Evolutionary conservation across 2,113 vertebrate species (phyloP), one percentile per base, ranked within the genome.

Genomic region (Vimba vimba): DNA sequence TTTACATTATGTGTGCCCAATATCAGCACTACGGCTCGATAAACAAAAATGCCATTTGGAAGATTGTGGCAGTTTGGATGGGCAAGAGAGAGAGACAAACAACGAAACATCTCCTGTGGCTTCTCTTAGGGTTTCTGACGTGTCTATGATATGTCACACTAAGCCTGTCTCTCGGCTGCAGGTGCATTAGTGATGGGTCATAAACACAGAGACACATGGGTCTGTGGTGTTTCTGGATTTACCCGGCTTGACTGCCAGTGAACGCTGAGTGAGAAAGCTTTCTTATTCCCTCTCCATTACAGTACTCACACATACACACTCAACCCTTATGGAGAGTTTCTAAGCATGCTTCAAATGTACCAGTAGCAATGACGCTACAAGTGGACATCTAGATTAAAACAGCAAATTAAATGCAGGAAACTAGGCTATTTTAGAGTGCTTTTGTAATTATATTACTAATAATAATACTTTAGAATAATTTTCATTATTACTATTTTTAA

Each of bases 131-230:
- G 23, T 45, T 74, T 74, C 39, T 74, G 71, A 47, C 71, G 11
- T 74, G 43, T 47, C 39, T 25, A 47, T 47, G 71, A 47, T 74
- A 74, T 74, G 43, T 74, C 71, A 74, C 71, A 25, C 23, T 47
- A 74, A 74, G 71, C 71, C 27, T 83, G 55, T 23, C 55, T 17
- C 27, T 88, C 3, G 62, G 69, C 77, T 87, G 86, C 75, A 90
- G 88, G 78, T 91, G 89, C 88, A 89, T 91, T 76, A 86, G 86
- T 84, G 85, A 85, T 85, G 87, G 84, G 83, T 91, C 88, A 87
- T 84, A 81, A 88, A 87, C 75, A 9, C 71, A 62, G 62, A 47
- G 79, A 68, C 78, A 80, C 86, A 86, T 84, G 69, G 83, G 83
- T 71, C 59, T 64, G 74, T 79, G 75, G 79, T 47, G 52, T 83